Evolutionary conservation across 2,113 vertebrate genomes (phyloP).

Genomic region (Theristicus caerulescens): DNA sequence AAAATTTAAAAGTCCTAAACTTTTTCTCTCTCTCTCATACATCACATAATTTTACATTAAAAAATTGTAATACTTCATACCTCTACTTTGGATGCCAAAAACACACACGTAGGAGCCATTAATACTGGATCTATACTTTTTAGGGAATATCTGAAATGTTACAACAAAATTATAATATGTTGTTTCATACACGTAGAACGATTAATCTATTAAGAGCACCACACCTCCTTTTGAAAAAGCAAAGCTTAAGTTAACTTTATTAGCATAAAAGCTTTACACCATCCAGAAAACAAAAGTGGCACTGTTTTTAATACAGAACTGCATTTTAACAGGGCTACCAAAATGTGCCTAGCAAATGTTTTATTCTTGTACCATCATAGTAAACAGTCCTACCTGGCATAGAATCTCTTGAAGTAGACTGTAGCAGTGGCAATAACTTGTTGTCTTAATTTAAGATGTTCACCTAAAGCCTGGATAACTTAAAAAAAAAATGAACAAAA

Average conservation of each 20-base stretch:
- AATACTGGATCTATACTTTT: conserved; percentile 99
- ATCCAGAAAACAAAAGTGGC: conserved; percentile 59
- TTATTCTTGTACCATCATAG: conserved; percentile 51
- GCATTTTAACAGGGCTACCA: conserved; percentile 58
- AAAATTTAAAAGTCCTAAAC: conserved; percentile 2
- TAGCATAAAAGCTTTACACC: conserved; percentile 58
- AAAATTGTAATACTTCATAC: conserved; percentile 77
- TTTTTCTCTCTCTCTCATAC: conserved; percentile 32
- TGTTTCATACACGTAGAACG: conserved; percentile 54
- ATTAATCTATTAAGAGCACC: conserved; percentile 61
- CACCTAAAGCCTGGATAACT: conserved; percentile 99
- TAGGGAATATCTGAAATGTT: conserved; percentile 90
- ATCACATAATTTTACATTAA: conserved; percentile 63
- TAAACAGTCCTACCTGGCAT: conserved; percentile 87
- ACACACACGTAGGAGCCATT: conserved; percentile 99
- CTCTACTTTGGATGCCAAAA: conserved; percentile 99
- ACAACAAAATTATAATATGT: conserved; percentile 65
- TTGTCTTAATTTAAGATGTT: conserved; percentile 98
- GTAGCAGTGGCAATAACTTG: conserved; percentile 99
- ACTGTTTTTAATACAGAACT: conserved; percentile 50
- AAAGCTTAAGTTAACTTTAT: conserved; percentile 62
- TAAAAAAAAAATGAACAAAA: conserved; percentile 64
- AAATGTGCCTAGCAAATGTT: conserved; percentile 58
- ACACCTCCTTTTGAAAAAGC: conserved; percentile 63
- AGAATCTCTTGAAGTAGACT: conserved; percentile 99